phyloP scores from a whole-genome alignment of 1,140 invertebrate genomes.

The Dendrolimus kikuchii region DNA sequence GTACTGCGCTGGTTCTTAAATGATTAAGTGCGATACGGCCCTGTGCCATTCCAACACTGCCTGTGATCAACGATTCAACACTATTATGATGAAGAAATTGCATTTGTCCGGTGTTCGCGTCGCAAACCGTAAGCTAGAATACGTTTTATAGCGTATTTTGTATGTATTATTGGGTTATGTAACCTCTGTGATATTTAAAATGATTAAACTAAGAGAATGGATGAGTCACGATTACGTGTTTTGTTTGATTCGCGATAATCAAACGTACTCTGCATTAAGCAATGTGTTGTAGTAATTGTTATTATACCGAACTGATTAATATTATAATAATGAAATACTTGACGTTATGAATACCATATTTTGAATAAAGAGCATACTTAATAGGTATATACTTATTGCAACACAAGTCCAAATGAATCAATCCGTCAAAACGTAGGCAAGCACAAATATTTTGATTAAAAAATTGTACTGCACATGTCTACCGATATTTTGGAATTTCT shows the following conservation, averaged over 20 bases:
- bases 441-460: too few species aligned
- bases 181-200: slow-evolving; percentile 66
- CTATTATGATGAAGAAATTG: slow-evolving; percentile 52
- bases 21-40: neutral
- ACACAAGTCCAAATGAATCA: too few species aligned
- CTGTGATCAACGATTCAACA: slow-evolving; percentile 41
- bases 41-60: slow-evolving; percentile 49
- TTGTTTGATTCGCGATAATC: slow-evolving; percentile 35
- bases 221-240: slow-evolving; percentile 39
- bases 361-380: too few species aligned
- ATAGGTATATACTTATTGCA: too few species aligned
- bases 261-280: slow-evolving; percentile 3
- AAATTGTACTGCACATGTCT: too few species aligned
- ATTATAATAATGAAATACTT: too few species aligned
- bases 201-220: slow-evolving; percentile 43
- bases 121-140: slow-evolving; percentile 42
- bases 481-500: too few species aligned
- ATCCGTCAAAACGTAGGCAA: too few species aligned
- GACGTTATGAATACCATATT: too few species aligned
- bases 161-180: slow-evolving; percentile 32
- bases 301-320: too few species aligned
- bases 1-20: neutral
- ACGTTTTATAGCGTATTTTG: slow-evolving; percentile 20
- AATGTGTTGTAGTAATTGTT: too few species aligned
- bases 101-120: slow-evolving; percentile 52